These are phyloP conservation scores for Macaria liturata DNA, from an alignment of 2,888 invertebrate genomes.

Conservation along the genomic window DNA sequence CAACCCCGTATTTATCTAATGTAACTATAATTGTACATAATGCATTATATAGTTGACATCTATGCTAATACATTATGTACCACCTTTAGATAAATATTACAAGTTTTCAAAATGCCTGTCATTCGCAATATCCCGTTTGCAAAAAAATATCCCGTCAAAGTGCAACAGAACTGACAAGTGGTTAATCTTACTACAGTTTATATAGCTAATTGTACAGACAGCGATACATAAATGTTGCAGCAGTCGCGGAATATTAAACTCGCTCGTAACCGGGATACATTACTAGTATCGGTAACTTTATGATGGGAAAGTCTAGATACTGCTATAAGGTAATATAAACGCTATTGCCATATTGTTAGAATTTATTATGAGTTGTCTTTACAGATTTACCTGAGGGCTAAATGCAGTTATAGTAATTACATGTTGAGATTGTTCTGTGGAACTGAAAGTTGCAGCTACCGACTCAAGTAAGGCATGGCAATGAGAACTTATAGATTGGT, in stretches of 20 bases:
- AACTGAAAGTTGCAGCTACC: constrained; percentile 18
- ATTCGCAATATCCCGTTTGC: not conserved
- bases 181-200: constrained; percentile 21
- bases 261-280: not conserved
- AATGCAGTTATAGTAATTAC: constrained; percentile 18
- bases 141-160: constrained; percentile 18
- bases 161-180: constrained; percentile 7
- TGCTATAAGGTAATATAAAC: not conserved
- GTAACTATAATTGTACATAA: no score
- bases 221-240: not conserved
- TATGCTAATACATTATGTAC: no score
- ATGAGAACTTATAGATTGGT: not conserved
- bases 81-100: no score
- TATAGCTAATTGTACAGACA: constrained; percentile 30
- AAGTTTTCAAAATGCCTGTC: no score
- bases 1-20: no score
- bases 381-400: constrained; percentile 10
- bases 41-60: no score
- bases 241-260: constrained; percentile 2
- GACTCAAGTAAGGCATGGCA: constrained; percentile 2
- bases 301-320: not conserved
- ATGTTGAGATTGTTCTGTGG: constrained; percentile 12
- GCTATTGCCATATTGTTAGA: not conserved
- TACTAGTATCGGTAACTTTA: not conserved
- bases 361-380: not conserved